A percentile compares a stretch with the other conserved stretches of the same genome.
phyloP scores from a whole-genome alignment of 2,797 vertebrate species.

The Hapalemur alaotrensis region DNA sequence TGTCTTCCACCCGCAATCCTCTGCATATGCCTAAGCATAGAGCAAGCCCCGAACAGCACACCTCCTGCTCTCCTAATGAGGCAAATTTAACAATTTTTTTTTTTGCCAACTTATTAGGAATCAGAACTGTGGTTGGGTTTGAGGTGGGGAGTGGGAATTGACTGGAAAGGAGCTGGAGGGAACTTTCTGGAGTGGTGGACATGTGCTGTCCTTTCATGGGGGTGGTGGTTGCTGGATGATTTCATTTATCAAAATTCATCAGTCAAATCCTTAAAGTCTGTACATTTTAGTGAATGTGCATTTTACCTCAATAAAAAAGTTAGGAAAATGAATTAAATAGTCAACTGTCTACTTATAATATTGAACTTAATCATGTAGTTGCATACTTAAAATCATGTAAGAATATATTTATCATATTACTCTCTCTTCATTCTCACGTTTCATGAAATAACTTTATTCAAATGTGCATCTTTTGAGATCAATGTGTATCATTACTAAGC shows the following conservation, averaged over 20 bases:
- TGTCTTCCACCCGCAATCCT: neutral
- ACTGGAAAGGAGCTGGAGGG: neutral
- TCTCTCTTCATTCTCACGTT: neutral
- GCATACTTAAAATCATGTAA: neutral
- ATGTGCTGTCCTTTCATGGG: neutral
- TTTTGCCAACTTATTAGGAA: neutral
- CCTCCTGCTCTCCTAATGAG: neutral
- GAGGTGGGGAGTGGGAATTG: neutral
- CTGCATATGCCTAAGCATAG: fast-evolving
- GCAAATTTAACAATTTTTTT: neutral
- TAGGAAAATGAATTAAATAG: neutral
- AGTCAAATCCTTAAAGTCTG: neutral
- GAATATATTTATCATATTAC: neutral
- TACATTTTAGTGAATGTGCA: neutral
- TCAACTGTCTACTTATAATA: neutral
- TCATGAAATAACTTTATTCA: neutral
- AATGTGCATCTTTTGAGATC: neutral
- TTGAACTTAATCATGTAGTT: neutral
- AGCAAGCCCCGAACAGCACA: neutral
- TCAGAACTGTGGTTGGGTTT: neutral
- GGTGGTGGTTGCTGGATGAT: neutral
- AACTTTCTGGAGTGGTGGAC: neutral
- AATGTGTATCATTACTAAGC: neutral
- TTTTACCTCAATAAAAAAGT: neutral
- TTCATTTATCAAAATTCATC: slow-evolving; percentile 5